Base-by-base conservation (phyloP, 2,888 invertebrate species). In the Epirrita christyi region DNA sequence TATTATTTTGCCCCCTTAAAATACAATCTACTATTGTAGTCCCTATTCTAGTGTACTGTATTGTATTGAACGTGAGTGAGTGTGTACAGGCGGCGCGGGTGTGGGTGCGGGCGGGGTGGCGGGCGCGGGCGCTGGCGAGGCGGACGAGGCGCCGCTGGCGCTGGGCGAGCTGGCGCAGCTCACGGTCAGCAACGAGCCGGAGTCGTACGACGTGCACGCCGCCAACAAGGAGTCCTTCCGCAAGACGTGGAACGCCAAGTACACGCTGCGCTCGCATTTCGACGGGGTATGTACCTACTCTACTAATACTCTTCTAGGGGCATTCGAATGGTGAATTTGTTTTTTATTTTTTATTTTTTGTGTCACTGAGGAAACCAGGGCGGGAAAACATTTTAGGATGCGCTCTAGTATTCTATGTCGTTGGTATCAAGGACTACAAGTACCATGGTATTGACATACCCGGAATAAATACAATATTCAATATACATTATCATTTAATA, bases 201-300 rank as follows among this genome's bases (percentile, higher is more conserved):
- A 99, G 85, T 96, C 96, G 55, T 96, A 96, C 69, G 97, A 97
- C 85, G 96, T 97, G 78, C 95, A 96, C 80, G 81, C 80, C 67
- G 85, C 85, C 72, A 96, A 96, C 79, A 98, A 97, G 92, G 97
- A 97, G 81, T 95, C 96, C 70, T 97, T 96, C 93, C 94, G 97
- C 77, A 98, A 98, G 93, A 97, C 97, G 40, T 98, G 98, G 98
- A 98, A 97, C 86, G 97, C 98, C 72, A 99, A 99, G 92, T 99
- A 98, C 83, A 98, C 98, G 57, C 93, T 99, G 78, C 95, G 97
- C 71, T 97, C 97, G 81, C 98, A 98, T 92, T 98, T 98, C 80
- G 98, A 98, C 80, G 97, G 97, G 77, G 94, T 92, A 28, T 21
- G 21, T 21, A 2, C 4, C 21, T n/a, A n/a, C n/a, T n/a, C n/a